Conservation (phyloP, 2,113 vertebrate genomes). For the Protomyctophum bolini region DNA sequence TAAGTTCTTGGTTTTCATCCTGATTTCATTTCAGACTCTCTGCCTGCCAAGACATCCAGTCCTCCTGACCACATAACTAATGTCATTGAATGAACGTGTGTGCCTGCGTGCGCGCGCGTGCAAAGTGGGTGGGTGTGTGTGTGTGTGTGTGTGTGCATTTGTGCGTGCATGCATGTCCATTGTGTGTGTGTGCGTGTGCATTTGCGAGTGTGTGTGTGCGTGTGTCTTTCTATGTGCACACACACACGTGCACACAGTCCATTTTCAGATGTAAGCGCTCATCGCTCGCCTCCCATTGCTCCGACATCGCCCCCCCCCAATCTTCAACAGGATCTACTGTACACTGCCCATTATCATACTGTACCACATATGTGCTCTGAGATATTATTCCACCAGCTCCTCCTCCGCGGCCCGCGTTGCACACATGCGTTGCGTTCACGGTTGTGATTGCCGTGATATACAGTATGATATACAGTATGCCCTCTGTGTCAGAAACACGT, state of each 20-base stretch:
- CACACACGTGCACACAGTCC: slow-evolving; percentile 6
- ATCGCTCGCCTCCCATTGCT: slow-evolving; percentile 20
- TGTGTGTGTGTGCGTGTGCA: too few species aligned
- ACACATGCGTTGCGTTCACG: slow-evolving; percentile 32
- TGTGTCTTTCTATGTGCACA: slow-evolving; percentile 1
- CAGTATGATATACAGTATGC: slow-evolving; percentile 2
- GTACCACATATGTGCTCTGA: background rate
- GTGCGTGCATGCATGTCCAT: slow-evolving; percentile 13
- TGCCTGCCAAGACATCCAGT: slow-evolving; percentile 28
- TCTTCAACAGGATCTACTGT: slow-evolving; percentile 15
- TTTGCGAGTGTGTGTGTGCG: background rate
- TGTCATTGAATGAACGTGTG: slow-evolving; percentile 36
- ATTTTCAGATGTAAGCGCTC: slow-evolving; percentile 34
- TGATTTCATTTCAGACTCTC: slow-evolving; percentile 58
- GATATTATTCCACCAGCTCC: background rate
- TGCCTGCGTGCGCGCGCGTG: background rate
- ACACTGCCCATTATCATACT: slow-evolving; percentile 24
- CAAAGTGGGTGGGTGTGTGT: slow-evolving; percentile 13
- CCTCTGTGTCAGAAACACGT: slow-evolving; percentile 23
- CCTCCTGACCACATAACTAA: slow-evolving; percentile 34
- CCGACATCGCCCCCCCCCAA: slow-evolving; percentile 1
- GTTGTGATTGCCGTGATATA: slow-evolving; percentile 7
- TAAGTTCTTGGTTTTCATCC: slow-evolving; percentile 20
- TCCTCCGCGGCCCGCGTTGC: slow-evolving; percentile 3
- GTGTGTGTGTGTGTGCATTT: slow-evolving; percentile 34